Conservation (phyloP, 1,140 invertebrate species). For the Caerostris darwini region DNA sequence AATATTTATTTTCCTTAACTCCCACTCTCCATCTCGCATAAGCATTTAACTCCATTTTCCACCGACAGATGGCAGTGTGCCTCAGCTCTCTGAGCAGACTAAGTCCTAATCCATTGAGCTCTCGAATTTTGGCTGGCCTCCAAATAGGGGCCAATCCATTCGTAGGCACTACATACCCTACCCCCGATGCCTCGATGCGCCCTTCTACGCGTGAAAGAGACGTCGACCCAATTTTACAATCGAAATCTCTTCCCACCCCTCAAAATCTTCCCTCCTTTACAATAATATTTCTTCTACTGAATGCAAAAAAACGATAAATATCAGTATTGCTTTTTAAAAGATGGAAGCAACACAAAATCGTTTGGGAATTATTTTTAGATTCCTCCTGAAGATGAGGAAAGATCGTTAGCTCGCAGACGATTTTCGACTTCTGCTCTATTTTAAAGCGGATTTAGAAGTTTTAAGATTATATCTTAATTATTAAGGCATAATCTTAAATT, state of each 20-base stretch:
- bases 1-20: no score
- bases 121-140: slow-evolving; percentile 52
- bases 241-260: slow-evolving; percentile 44
- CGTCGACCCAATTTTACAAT: slow-evolving; percentile 74
- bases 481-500: no score
- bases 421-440: neutral
- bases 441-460: no score
- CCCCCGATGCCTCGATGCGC: slow-evolving; percentile 31
- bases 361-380: neutral
- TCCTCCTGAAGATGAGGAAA: neutral
- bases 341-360: neutral
- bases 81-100: neutral
- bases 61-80: slow-evolving; percentile 31
- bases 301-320: neutral
- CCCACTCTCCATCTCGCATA: neutral
- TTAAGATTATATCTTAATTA: no score
- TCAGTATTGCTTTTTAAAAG: neutral
- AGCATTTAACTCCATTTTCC: neutral
- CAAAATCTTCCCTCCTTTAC: neutral
- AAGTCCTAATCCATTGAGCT: slow-evolving; percentile 65
- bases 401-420: neutral
- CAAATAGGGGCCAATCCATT: slow-evolving; percentile 74
- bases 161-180: slow-evolving; percentile 8
- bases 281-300: neutral
- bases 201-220: slow-evolving; percentile 50